Evolutionary conservation across 37 sponge, comb jelly and placozoan species (phyloP), one percentile per base, ranked within the genome.

Genomic region (Mnemiopsis leidyi): DNA sequence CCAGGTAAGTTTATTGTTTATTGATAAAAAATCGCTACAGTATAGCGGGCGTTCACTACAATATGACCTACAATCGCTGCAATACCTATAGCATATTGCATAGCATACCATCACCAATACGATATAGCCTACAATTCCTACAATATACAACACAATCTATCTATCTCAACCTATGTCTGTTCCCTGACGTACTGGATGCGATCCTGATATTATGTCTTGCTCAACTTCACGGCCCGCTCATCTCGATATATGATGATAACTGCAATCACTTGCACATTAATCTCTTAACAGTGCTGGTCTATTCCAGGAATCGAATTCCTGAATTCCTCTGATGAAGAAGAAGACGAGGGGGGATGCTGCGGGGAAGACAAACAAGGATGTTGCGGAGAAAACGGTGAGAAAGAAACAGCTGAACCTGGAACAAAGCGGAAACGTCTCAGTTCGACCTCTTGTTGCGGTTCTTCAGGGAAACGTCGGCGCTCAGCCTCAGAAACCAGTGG

Each of bases 241-340:
- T 20, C 68, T 13, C 13, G 13, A 67, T 13, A 20, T 21, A 67
- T 20, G 18, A 21, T 13, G 68, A 67, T 13, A 20, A 67, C 68
- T 20, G 68, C 13, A 20, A 20, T 21, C 68, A 67, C 13, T 67
- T 67, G 18, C 18, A 67, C 68, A 67, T 67, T n/a, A n/a, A n/a
- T 23, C 82, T 79, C 5, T 7, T 18, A 79, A 36, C 82, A 7
- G 23, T 7, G 7, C 1, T 34, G 3, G 16, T 79, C 26, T 79
- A 28, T 26, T 38, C 26, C 40, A 85, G 90, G 90, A 16, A 85
- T 85, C 39, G 90, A 85, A 25, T 85, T 85, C 90, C 90, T 85
- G 24, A 85, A 85, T 36, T 26, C 26, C 39, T 85, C 90, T 18
- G 38, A 39, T 1, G 32, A 28, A 3, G 90, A 85, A 85, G 90